Percentiles rank a stretch among this genome's conserved stretches.
Evolutionary conservation across 2,888 invertebrate species (phyloP).

Genomic region (Eupeodes luniger): DNA sequence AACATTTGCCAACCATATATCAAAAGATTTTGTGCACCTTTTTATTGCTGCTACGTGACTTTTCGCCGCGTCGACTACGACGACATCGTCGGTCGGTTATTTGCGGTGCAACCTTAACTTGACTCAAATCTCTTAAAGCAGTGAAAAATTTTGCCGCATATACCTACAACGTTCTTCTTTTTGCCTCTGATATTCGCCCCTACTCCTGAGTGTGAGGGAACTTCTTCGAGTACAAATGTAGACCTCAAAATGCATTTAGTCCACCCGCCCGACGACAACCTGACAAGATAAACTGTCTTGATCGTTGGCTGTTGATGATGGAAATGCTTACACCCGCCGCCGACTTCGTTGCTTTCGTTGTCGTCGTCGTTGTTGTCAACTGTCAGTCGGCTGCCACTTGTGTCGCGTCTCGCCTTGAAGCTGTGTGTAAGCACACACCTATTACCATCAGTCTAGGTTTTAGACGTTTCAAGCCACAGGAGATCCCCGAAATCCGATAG

Average conservation of each 20-base stretch:
- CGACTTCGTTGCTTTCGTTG: not conserved
- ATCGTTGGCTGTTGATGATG: constrained; percentile 9
- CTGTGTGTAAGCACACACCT: constrained; percentile 35
- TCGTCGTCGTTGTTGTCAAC: not conserved
- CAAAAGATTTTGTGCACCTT: constrained; percentile 76
- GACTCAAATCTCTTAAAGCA: constrained; percentile 4
- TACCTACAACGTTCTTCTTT: not conserved
- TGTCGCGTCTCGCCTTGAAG: constrained; percentile 32
- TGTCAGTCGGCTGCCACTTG: constrained; percentile 30
- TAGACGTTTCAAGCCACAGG: constrained; percentile 9
- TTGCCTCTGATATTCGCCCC: not conserved
- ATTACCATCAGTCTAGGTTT: constrained; percentile 29
- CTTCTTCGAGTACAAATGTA: not conserved
- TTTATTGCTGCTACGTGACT: constrained; percentile 73
- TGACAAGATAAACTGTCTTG: constrained; percentile 66
- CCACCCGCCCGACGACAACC: constrained; percentile 59
- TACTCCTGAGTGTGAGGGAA: not conserved
- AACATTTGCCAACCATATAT: constrained; percentile 70
- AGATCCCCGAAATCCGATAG: constrained; percentile 62
- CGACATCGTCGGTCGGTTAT: not conserved
- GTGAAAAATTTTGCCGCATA: constrained; percentile 57
- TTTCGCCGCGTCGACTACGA: not conserved
- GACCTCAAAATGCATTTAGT: constrained; percentile 60
- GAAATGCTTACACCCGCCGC: constrained; percentile 44
- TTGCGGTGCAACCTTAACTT: constrained; percentile 15